Evolutionary conservation across 2,888 invertebrate genomes (phyloP), one percentile per base, ranked within the genome.

Genomic region (Pollenia angustigena): DNA sequence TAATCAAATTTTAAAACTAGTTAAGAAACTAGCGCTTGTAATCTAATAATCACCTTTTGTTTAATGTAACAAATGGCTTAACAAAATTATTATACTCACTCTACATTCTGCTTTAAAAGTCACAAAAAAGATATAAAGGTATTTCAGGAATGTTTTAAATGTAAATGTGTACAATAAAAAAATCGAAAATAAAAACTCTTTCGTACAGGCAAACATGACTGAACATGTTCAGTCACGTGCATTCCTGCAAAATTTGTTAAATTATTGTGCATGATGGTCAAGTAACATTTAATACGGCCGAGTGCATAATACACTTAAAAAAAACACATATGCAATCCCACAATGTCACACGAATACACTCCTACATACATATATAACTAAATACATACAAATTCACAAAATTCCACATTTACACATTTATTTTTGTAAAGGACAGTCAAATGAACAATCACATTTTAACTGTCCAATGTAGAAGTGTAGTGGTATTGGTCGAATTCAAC

Each of bases 211-310:
- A 79, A 85, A 87, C 84, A 81, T 87, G 84, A 87, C 84, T 87
- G 84, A 87, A 74, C 87, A 84, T 81, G 84, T 87, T 84, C 87
- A 87, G 84, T 87, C 87, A 87, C 78, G 84, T 87, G 81, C 84
- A 76, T 84, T 87, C 87, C 84, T 87, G 81, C 78, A 78, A 87
- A 87, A 87, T 84, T 84, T 83, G 75, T 87, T 78, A 84, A 84
- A 87, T 84, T 78, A 84, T 87, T 84, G 83, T 78, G 32, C 84
- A 84, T 84, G 84, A 87, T 87, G 84, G 72, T 87, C 81, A 87
- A 87, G 78, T 84, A 81, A 87, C 78, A 87, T 87, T 84, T 87
- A 87, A 87, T 81, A 78, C 68, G 84, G 81, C 62, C 74, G 87
- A 81, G 48, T 78, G 74, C 23, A 75, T 86, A 79, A 79, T 62